These are phyloP conservation scores for Eupeodes luniger DNA, from an alignment of 2,888 invertebrate genomes.

Conservation along the genomic window DNA sequence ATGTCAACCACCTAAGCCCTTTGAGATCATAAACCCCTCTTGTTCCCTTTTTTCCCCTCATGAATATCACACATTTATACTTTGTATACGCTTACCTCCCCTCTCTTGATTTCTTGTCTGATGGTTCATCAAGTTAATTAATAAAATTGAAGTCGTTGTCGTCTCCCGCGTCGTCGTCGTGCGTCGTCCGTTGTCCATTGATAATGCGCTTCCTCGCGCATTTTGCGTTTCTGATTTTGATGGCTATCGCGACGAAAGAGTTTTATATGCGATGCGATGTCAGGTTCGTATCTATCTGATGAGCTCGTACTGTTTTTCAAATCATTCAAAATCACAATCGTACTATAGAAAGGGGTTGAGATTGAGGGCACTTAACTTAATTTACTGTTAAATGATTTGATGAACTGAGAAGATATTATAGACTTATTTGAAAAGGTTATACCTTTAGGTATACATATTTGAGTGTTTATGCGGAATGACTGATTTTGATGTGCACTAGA, in stretches of 20 bases:
- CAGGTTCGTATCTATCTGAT: too few species aligned
- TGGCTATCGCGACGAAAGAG: background rate
- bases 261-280: background rate
- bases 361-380: slow-evolving; percentile 51
- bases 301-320: slow-evolving; percentile 52
- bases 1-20: slow-evolving; percentile 48
- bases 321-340: slow-evolving; percentile 49
- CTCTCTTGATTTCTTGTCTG: slow-evolving; percentile 20
- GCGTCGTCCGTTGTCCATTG: too few species aligned
- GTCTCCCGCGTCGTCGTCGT: background rate
- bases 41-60: background rate
- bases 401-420: slow-evolving; percentile 32
- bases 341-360: slow-evolving; percentile 23
- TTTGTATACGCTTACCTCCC: background rate
- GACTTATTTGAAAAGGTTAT: background rate
- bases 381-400: slow-evolving; percentile 72
- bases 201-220: slow-evolving; percentile 33
- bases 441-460: background rate
- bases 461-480: background rate
- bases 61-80: background rate
- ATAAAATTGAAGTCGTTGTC: slow-evolving; percentile 66
- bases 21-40: slow-evolving; percentile 11
- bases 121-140: slow-evolving; percentile 62
- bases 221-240: slow-evolving; percentile 22
- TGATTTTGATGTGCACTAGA: background rate